Evolutionary conservation across 1,140 invertebrate genomes (phyloP).

Genomic region (Bombus impatiens): DNA sequence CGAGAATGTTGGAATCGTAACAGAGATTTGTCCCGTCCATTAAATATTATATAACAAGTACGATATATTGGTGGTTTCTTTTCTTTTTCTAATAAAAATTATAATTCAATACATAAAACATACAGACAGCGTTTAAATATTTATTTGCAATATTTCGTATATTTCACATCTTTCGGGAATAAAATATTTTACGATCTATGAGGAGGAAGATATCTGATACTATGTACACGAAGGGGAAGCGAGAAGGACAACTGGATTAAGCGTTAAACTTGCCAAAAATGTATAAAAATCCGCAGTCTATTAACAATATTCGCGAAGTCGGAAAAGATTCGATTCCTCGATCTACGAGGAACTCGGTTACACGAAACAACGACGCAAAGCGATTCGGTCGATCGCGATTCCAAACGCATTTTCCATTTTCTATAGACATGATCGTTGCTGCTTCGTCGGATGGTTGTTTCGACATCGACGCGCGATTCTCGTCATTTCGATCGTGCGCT

Average conservation of each 20-base stretch:
- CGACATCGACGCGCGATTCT: conserved; percentile 10
- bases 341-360: conserved; percentile 40
- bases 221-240: no score
- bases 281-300: neutral
- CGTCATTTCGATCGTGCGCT: conserved; percentile 32
- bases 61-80: rapidly evolving
- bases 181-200: no score
- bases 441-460: neutral
- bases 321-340: conserved; percentile 25
- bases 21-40: no score
- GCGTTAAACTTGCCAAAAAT: no score
- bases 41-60: neutral
- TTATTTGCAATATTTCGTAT: no score
- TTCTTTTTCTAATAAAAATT: no score
- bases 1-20: no score
- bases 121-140: no score
- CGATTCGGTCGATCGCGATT: neutral
- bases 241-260: no score
- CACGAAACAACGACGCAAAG: conserved; percentile 13
- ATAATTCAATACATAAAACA: no score
- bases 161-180: no score
- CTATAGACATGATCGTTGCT: neutral
- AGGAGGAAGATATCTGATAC: no score
- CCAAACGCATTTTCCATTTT: neutral
- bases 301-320: neutral